Base-by-base conservation (phyloP, 1,140 invertebrate genomes). In the Sogatella furcifera region DNA sequence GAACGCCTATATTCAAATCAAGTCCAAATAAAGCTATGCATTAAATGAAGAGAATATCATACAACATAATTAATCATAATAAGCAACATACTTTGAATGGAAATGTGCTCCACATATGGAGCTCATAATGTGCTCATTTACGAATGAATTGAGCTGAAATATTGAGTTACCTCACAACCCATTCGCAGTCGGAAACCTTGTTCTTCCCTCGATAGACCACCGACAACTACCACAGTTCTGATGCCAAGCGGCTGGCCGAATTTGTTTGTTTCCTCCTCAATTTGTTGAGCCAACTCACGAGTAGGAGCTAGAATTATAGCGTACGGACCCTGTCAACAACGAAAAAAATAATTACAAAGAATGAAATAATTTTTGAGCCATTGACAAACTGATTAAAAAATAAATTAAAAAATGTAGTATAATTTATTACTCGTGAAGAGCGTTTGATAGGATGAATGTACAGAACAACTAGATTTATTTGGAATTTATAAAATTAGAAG, bases 281-380 rank as follows among this genome's bases (percentile, higher is more conserved):
- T 99, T 76, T 99, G 97, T 71, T 99, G 96, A 0, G 97, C 97
- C 76, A 99, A 85, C 74, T 99, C 97, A 76, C 97, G 86, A 52
- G 97, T 99, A 1, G 97, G 97, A 1, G 97, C 96, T 70, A 99
- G 79, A 70, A 99, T 99, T 31, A 99, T 94, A 41, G 97, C 96
- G 77, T 99, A 99, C 0, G 97, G 97, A n/a, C 97, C 97, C 78
- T 84, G 83, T n/a, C 60, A 15, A 60, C 5, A 54, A 53, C 15
- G 11, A 38, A 38, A 38, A 28, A 28, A 28, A 52, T 15, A 62
- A 58, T 54, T 52, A 31, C n/a, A n/a, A n/a, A n/a, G n/a, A n/a
- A n/a, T n/a, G n/a, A n/a, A n/a, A n/a, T n/a, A n/a, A n/a, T n/a
- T n/a, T n/a, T n/a, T n/a, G n/a, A n/a, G n/a, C n/a, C n/a, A n/a